Evolutionary conservation across 2,797 vertebrate genomes (phyloP).

Genomic region (Mycteria americana): DNA sequence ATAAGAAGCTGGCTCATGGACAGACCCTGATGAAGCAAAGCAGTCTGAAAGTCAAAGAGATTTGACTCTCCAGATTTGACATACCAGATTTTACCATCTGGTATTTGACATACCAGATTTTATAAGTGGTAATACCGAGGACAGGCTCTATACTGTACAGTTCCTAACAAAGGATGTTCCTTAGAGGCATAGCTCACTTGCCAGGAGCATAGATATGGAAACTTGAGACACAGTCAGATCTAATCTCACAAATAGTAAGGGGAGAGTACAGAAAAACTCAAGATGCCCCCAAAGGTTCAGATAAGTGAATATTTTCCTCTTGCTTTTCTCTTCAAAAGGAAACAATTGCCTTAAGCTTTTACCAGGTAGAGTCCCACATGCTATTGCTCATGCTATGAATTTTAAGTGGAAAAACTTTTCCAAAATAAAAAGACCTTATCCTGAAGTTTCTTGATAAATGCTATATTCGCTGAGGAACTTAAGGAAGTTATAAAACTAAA

Average conservation of each 20-base stretch:
- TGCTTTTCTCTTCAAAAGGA: conserved; percentile 19
- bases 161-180: background rate
- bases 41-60: background rate
- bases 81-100: background rate
- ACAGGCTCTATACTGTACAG: background rate
- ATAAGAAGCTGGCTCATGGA: background rate
- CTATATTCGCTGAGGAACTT: background rate
- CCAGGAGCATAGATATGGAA: background rate
- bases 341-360: conserved; percentile 26
- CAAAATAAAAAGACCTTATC: background rate
- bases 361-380: background rate
- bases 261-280: background rate
- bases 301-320: conserved; percentile 39
- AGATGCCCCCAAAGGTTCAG: background rate
- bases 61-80: too few species aligned
- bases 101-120: background rate
- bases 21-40: background rate
- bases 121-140: background rate
- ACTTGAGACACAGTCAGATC: background rate
- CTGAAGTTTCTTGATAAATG: background rate
- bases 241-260: conserved; percentile 15
- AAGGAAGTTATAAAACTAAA: background rate
- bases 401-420: background rate
- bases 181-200: background rate
- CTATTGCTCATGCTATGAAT: background rate